A percentile compares a stretch with the other conserved stretches of the same genome.
phyloP scores from a whole-genome alignment of 2,113 vertebrate species.

The Actenoides lindsayi region DNA sequence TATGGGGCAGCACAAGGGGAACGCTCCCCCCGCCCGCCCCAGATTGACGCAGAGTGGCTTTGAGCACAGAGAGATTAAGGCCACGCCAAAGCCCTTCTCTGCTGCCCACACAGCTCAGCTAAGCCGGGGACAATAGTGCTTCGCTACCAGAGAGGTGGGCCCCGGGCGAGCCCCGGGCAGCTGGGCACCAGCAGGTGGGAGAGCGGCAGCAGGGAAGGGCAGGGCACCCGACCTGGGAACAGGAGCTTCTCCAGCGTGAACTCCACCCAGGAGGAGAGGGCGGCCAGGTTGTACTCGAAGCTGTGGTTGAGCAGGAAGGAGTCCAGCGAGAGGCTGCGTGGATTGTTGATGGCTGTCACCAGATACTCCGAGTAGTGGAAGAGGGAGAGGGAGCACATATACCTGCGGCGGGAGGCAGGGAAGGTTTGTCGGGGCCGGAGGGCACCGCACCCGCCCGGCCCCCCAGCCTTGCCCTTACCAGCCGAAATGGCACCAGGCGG shows the following conservation, averaged over 20 bases:
- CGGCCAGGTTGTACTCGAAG: slow-evolving; percentile 92
- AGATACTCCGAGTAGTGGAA: slow-evolving; percentile 98
- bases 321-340: slow-evolving; percentile 92
- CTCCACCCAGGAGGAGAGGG: slow-evolving; percentile 94
- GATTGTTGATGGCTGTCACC: slow-evolving; percentile 96
- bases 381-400: slow-evolving; percentile 93
- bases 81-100: neutral
- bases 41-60: neutral
- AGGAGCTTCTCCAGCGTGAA: slow-evolving; percentile 92
- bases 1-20: rapidly evolving
- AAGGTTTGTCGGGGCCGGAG: neutral
- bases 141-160: neutral
- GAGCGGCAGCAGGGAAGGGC: neutral
- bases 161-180: rapidly evolving
- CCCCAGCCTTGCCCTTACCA: slow-evolving; percentile 77
- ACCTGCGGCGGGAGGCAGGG: slow-evolving; percentile 75
- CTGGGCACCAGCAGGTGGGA: rapidly evolving
- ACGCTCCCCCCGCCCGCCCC: rapidly evolving
- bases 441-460: neutral
- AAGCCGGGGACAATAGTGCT: neutral
- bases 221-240: slow-evolving; percentile 83
- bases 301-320: slow-evolving; percentile 98
- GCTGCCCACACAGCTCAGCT: neutral
- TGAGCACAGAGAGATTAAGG: neutral
- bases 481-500: slow-evolving; percentile 93